A percentile compares a stretch with the other conserved stretches of the same genome.
Conservation (phyloP, 2,113 vertebrate species). For the Sisor rabdophorus region DNA sequence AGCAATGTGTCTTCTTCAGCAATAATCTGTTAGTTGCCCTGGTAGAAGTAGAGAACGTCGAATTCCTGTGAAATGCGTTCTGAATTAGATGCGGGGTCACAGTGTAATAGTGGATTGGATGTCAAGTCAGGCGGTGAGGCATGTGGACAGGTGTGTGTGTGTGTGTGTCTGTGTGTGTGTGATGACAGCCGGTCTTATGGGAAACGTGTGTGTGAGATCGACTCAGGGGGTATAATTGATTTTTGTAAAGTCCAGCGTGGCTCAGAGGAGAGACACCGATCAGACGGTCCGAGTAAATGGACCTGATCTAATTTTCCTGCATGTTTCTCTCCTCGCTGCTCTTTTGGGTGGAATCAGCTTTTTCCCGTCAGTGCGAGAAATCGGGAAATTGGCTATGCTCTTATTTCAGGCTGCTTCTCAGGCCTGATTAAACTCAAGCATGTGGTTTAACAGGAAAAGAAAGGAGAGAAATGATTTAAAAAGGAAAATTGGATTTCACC, state of each 20-base stretch:
- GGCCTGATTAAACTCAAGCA: background rate
- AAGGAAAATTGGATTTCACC: slow-evolving; percentile 4
- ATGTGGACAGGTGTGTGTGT: too few species aligned
- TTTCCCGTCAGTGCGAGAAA: background rate
- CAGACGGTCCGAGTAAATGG: slow-evolving; percentile 6
- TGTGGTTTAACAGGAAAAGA: background rate
- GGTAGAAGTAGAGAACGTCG: too few species aligned
- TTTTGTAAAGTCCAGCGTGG: background rate
- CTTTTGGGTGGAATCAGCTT: background rate
- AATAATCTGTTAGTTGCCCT: too few species aligned
- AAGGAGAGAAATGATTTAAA: background rate
- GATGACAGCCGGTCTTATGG: background rate
- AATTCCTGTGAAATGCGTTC: background rate
- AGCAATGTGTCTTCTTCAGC: too few species aligned
- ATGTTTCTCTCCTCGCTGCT: background rate
- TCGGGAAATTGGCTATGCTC: background rate
- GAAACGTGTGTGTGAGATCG: background rate
- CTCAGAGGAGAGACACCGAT: background rate
- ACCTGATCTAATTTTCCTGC: slow-evolving; percentile 4
- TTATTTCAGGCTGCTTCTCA: background rate
- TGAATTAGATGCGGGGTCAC: background rate
- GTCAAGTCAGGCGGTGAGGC: background rate
- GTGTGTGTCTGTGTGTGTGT: background rate
- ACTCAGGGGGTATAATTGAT: background rate
- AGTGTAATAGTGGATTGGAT: background rate